phyloP scores from a whole-genome alignment of 92 coral and sea anemone genomes.

The Heliopora coerulea region DNA sequence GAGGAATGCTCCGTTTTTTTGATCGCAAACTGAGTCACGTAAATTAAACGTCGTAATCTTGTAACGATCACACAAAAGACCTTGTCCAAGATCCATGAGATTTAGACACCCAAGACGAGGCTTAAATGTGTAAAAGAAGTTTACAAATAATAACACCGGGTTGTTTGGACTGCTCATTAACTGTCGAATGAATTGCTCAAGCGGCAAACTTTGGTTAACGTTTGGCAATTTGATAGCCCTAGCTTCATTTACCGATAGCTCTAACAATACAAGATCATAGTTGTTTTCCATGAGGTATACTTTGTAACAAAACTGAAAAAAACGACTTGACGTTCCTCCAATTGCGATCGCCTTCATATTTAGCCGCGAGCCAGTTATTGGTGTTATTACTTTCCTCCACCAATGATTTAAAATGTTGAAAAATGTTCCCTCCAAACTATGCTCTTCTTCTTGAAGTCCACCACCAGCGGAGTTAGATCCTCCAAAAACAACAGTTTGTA shows the following conservation, averaged over 20 bases:
- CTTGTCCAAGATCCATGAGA: conserved; percentile 61
- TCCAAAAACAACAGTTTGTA: conserved; percentile 64
- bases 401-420: conserved; percentile 58
- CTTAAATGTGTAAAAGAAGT: conserved; percentile 35
- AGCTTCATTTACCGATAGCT: conserved; percentile 62
- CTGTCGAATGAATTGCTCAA: conserved; percentile 75
- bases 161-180: conserved; percentile 52
- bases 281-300: conserved; percentile 52
- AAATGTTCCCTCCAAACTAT: conserved; percentile 51
- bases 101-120: conserved; percentile 65
- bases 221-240: conserved; percentile 12
- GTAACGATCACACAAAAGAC: conserved; percentile 51
- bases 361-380: conserved; percentile 40
- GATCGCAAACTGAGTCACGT: conserved; percentile 53
- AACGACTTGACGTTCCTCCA: conserved; percentile 78
- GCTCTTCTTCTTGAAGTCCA: conserved; percentile 59
- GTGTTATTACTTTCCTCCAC: conserved; percentile 65
- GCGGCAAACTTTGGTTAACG: conserved; percentile 56
- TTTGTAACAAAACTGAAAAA: conserved; percentile 68
- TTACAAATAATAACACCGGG: conserved; percentile 68
- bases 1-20: conserved; percentile 19
- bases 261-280: conserved; percentile 71
- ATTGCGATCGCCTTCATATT: conserved; percentile 43
- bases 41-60: conserved; percentile 60
- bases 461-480: conserved; percentile 92